Conservation (phyloP, 2,113 vertebrate species). For the Perognathus longimembris region DNA sequence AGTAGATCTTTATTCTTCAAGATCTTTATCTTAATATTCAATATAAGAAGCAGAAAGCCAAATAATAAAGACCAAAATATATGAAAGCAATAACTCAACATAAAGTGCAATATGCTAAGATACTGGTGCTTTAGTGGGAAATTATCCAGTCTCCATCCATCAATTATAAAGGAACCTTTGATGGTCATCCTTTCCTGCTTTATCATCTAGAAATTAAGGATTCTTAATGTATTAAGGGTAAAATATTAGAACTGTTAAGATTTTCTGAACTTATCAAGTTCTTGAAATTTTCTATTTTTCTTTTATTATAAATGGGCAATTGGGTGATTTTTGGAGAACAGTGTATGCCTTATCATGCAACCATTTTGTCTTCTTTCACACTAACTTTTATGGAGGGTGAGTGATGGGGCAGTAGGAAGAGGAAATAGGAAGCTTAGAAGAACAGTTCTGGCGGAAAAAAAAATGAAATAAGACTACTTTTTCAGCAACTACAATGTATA, state of each 20-base stretch:
- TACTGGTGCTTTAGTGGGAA: background rate
- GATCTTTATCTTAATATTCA: constrained; percentile 27
- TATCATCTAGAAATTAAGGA: background rate
- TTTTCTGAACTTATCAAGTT: constrained; percentile 21
- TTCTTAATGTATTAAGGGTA: background rate
- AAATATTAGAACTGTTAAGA: constrained; percentile 21
- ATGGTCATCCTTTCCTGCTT: background rate
- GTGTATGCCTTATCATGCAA: background rate
- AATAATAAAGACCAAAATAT: background rate
- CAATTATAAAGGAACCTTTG: background rate
- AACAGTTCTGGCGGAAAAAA: background rate
- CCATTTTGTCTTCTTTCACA: background rate
- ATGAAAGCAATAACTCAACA: background rate
- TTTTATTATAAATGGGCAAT: background rate
- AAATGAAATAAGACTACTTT: background rate
- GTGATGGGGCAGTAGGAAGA: background rate
- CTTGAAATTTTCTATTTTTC: background rate
- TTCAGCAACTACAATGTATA: background rate
- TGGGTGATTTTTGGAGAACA: background rate
- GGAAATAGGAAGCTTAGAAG: background rate
- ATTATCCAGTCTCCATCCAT: background rate
- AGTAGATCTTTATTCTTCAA: constrained; percentile 11
- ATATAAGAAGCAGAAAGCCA: constrained; percentile 30
- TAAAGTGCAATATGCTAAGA: background rate
- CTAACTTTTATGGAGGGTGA: background rate